These are phyloP conservation scores for Cyaniris semiargus DNA, from an alignment of 2,888 invertebrate species.

Conservation along the genomic window DNA sequence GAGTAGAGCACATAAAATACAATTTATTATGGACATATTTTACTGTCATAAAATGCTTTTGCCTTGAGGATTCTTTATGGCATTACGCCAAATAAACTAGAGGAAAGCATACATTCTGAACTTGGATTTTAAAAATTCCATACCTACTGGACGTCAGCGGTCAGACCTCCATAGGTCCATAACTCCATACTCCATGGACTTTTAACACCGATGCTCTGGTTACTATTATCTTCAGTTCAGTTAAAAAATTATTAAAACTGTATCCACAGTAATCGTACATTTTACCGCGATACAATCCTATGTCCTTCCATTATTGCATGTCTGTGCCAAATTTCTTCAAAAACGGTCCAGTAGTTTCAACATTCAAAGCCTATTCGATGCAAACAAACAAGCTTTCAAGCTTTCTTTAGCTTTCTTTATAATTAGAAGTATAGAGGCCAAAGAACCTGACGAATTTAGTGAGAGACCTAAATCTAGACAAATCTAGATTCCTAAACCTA, in stretches of 20 bases:
- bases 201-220: too few species aligned
- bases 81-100: neutral
- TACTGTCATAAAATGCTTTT: neutral
- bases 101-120: neutral
- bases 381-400: too few species aligned
- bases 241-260: too few species aligned
- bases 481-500: slow-evolving; percentile 6
- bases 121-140: neutral
- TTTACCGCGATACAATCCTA: too few species aligned
- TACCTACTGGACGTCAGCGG: too few species aligned
- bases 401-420: too few species aligned
- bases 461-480: neutral
- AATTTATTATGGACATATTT: slow-evolving; percentile 13
- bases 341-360: too few species aligned
- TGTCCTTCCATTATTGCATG: too few species aligned
- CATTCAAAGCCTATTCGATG: too few species aligned
- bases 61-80: neutral
- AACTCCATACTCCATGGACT: neutral
- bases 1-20: neutral
- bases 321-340: too few species aligned
- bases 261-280: too few species aligned
- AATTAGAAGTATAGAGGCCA: neutral
- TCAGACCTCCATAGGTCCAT: neutral
- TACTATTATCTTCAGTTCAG: too few species aligned
- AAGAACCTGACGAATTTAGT: neutral